Evolutionary conservation across 2,797 vertebrate genomes (phyloP).

Genomic region (Gouania willdenowi): DNA sequence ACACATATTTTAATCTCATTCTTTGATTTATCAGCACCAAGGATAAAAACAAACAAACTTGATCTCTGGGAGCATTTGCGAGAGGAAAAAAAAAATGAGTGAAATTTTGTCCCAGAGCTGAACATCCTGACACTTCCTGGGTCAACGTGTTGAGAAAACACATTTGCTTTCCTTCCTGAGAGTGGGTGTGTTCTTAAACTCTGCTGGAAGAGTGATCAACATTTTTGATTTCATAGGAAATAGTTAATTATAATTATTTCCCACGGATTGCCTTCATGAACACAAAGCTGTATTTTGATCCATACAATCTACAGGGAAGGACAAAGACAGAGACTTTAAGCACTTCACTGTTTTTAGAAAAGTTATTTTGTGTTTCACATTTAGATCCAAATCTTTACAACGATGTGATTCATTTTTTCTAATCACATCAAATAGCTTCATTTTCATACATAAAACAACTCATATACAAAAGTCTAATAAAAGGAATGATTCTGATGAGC

Average conservation of each 20-base stretch:
- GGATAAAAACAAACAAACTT: background rate
- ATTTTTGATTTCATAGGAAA: background rate
- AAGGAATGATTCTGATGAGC: too few relatives aligned
- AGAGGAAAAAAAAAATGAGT: background rate
- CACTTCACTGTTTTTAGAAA: background rate
- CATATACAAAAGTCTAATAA: too few relatives aligned
- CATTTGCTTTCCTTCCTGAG: background rate
- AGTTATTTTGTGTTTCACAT: background rate
- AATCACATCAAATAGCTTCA: too few relatives aligned
- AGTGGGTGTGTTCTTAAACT: slow-evolving; percentile 9
- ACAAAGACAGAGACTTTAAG: background rate
- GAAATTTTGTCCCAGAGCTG: background rate
- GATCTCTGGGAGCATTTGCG: background rate
- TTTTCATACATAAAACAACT: too few relatives aligned
- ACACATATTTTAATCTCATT: background rate
- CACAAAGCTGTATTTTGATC: too few relatives aligned
- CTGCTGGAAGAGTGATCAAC: background rate
- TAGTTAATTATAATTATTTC: slow-evolving; percentile 10
- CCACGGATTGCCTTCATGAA: slow-evolving; percentile 5
- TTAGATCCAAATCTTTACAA: too few relatives aligned
- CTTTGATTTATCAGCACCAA: background rate
- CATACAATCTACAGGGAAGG: too few relatives aligned
- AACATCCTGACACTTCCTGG: background rate
- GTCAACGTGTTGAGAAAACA: slow-evolving; percentile 7
- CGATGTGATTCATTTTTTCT: too few relatives aligned